phyloP scores from a whole-genome alignment of 2,888 invertebrate genomes.

The Ametastegia equiseti region DNA sequence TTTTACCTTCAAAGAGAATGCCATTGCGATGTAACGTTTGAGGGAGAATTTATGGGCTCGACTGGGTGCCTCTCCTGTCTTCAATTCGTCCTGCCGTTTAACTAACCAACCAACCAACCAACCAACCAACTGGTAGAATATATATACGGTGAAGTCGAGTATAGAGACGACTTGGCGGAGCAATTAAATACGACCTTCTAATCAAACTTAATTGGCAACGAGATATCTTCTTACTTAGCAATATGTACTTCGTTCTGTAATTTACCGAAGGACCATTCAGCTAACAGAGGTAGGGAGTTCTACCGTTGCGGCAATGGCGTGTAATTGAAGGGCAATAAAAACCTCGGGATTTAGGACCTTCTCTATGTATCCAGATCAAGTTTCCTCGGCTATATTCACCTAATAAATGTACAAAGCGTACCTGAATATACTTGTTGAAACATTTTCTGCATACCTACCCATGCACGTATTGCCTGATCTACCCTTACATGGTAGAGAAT shows the following conservation, averaged over 20 bases:
- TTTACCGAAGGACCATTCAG: constrained; percentile 23
- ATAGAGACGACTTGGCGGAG: constrained; percentile 14
- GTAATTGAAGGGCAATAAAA: constrained; percentile 29
- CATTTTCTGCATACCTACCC: not conserved
- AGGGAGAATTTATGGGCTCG: not conserved
- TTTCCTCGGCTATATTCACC: not conserved
- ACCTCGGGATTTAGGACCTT: not conserved
- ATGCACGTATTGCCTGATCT: not conserved
- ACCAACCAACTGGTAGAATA: not conserved
- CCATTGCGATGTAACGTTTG: no score
- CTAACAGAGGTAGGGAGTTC: no score
- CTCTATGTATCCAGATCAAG: not conserved
- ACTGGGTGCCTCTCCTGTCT: not conserved
- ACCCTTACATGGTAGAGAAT: not conserved
- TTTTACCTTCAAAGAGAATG: not conserved
- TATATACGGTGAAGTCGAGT: not conserved
- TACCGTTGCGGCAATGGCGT: not conserved
- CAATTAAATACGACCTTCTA: constrained; percentile 43
- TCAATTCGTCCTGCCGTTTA: not conserved
- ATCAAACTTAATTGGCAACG: constrained; percentile 28
- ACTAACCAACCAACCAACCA: not conserved
- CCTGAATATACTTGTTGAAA: not conserved
- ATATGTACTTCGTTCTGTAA: constrained; percentile 40
- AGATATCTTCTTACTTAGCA: constrained; percentile 36
- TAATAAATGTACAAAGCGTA: constrained; percentile 7